Base-by-base conservation (phyloP, 2,888 invertebrate species). In the Chamaedrilus cognettii region DNA sequence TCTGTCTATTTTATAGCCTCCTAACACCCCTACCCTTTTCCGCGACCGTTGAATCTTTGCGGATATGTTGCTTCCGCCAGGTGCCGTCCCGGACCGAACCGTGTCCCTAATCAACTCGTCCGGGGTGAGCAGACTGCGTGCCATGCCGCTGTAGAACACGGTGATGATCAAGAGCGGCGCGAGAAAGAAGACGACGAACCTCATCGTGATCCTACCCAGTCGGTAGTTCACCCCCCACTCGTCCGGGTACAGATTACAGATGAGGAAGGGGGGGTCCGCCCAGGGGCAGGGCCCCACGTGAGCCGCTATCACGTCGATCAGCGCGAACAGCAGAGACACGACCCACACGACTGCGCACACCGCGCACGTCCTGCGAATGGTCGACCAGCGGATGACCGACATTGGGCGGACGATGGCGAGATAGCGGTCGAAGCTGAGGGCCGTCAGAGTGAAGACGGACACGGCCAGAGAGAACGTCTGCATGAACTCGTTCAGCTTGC, bases 391-490 rank as follows among this genome's bases (percentile, higher is more conserved):
- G 68, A 92, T 90, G 77, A 91, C 91, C 78, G 91, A 91, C 85
- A 96, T 85, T 0, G 95, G 95, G 81, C 93, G 90, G 2, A 94
- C 93, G 72, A 96, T 94, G 2, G 95, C 95, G 81, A 91, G 92
- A 84, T 93, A 96, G 63, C 95, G 87, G 83, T 95, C 94, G 15
- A 91, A 92, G 28, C 94, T 94, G 1, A 96, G 85, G 0, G 94
- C 94, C 0, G 94, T 94, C 72, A 96, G 85, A 0, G 95, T 95
- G 82, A 95, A 95, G 0, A 96, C 93, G 0, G 94, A 94, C 0
- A 96, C 94, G 0, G 95, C 95, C 66, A 94, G 90, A 63, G 94
- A 94, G 74, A 95, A 88, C 77, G 94, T 93, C 81, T 93, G 93
- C 62, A 91, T 89, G 56, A 90, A 91, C 82, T 95, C 94, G 1